Conservation (phyloP, 2,797 vertebrate species). For the Coracias cyanogaster region DNA sequence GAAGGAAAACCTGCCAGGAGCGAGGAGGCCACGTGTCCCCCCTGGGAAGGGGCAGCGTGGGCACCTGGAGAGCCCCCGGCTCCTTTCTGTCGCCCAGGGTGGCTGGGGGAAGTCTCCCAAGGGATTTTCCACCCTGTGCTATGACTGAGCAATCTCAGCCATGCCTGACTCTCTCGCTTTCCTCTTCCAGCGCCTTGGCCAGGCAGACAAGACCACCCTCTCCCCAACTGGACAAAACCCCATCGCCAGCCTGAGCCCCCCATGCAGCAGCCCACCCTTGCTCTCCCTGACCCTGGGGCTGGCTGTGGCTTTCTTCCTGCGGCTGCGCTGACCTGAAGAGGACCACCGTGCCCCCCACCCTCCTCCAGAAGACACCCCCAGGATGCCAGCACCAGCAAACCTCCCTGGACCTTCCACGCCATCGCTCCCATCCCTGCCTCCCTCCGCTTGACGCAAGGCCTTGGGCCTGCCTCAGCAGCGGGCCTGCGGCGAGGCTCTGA, state of each 20-base stretch:
- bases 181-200: not conserved
- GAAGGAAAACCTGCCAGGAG: not conserved
- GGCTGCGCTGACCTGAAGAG: not conserved
- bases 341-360: accelerated
- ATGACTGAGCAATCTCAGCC: too few relatives aligned
- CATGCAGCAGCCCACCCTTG: accelerated
- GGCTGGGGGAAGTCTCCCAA: accelerated
- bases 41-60: accelerated
- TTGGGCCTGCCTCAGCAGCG: accelerated
- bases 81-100: not conserved
- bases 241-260: accelerated
- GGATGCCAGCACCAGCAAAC: accelerated
- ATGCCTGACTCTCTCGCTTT: accelerated
- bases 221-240: not conserved
- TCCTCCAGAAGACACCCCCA: not conserved
- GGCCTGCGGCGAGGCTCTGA: not conserved
- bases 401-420: not conserved
- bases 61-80: accelerated
- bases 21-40: accelerated
- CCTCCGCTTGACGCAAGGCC: too few relatives aligned
- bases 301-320: not conserved
- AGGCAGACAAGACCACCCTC: not conserved
- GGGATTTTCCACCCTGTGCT: accelerated
- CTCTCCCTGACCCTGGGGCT: not conserved
- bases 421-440: not conserved